These are phyloP conservation scores for Bubo bubo DNA, from an alignment of 2,113 vertebrate genomes.

Conservation along the genomic window DNA sequence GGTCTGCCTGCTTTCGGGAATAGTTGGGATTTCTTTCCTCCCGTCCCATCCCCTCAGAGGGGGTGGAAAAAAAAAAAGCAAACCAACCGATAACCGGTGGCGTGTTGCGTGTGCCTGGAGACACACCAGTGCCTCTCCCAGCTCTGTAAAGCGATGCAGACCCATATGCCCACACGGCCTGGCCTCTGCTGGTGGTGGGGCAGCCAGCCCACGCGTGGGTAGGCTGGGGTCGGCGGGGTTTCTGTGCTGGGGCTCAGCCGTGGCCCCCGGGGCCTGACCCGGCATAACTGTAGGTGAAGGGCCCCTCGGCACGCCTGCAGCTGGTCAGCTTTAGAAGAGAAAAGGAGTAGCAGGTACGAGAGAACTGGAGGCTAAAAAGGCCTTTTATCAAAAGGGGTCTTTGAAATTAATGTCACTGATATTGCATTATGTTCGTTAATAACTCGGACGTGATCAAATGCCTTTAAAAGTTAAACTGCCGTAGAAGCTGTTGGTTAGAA, in stretches of 20 bases:
- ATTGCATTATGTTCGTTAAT: background rate
- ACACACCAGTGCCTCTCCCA: background rate
- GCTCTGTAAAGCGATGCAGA: background rate
- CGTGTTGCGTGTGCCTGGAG: background rate
- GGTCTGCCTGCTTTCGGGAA: background rate
- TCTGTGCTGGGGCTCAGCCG: background rate
- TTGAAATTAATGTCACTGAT: fast-evolving
- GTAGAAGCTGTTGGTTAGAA: background rate
- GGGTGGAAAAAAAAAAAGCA: no score
- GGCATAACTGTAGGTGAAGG: fast-evolving
- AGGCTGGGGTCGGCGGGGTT: background rate
- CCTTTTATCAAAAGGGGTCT: background rate
- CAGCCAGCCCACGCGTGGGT: background rate
- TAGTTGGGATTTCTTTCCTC: fast-evolving
- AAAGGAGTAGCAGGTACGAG: background rate
- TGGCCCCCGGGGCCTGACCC: background rate
- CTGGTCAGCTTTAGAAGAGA: background rate
- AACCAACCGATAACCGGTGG: background rate
- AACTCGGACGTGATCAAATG: background rate
- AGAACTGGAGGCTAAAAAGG: no score
- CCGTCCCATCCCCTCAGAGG: background rate
- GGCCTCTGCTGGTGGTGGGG: background rate
- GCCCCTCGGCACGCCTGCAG: fast-evolving
- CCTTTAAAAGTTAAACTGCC: background rate
- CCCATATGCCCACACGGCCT: background rate